Evolutionary conservation across 53 echinoderm and acorn worm species (phyloP).

Genomic region (Henricia sp.): DNA sequence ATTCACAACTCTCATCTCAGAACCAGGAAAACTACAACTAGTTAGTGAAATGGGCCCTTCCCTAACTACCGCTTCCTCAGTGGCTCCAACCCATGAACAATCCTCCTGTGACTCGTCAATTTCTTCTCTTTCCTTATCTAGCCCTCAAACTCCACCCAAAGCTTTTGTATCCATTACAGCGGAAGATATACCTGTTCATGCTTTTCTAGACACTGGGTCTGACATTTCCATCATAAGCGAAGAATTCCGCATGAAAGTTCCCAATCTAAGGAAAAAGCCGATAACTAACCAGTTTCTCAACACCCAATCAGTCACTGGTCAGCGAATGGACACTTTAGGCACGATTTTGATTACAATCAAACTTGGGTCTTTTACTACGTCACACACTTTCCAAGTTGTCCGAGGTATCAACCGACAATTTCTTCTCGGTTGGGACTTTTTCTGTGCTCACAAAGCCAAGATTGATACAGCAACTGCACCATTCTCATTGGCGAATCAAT

Average conservation of each 20-base stretch:
- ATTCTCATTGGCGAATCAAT: not conserved
- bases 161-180: not conserved
- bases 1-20: not conserved
- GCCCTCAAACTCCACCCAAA: not conserved
- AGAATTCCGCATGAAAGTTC: constrained; percentile 21
- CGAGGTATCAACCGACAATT: constrained; percentile 26
- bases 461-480: not conserved
- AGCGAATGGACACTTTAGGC: constrained; percentile 12
- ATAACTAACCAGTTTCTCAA: not conserved
- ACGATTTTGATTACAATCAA: not conserved
- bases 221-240: constrained; percentile 38
- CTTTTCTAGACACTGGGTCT: constrained; percentile 32
- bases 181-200: constrained; percentile 16
- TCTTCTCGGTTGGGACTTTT: constrained; percentile 62
- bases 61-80: constrained; percentile 6
- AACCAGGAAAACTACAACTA: constrained; percentile 22
- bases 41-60: constrained; percentile 26
- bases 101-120: not conserved
- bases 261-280: not conserved
- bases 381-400: constrained; percentile 36
- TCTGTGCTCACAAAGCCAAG: constrained; percentile 10
- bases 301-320: too few species aligned
- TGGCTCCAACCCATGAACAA: not conserved
- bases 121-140: not conserved
- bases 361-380: not conserved